Base-by-base conservation (phyloP, 2,888 invertebrate genomes). In the Sinelater perroti region DNA sequence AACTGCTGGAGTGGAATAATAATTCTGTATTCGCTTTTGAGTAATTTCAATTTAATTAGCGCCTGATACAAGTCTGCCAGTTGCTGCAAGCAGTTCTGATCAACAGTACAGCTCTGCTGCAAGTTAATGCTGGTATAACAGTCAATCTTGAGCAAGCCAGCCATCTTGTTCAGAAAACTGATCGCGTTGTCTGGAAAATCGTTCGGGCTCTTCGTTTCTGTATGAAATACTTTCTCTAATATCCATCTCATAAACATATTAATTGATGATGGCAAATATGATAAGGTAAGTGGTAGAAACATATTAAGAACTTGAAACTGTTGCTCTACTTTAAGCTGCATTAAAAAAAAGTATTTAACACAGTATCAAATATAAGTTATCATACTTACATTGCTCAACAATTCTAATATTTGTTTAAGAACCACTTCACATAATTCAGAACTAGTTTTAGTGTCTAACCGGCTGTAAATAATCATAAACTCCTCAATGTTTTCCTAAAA, bases 111-210 rank as follows among this genome's bases (percentile, higher is more conserved):
- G 13, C 44, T 33, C 13, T 55, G 57, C 18, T 60, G 60, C 28
- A 58, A 59, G 28, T 50, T 45, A n/a, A 55, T 17, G 18, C 20
- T 46, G 13, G 18, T 31, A 13, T 5, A n/a, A 47, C n/a, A 28
- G 31, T 65, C 68, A 16, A 69, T 64, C 28, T 70, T 73, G 11
- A 78, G 53, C 17, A 77, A 60, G 36, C 69, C 64, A 51, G 75
- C 64, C 18, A 63, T 54, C 35, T 47, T 49, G 10, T 59, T 53
- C 6, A 55, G 21, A 36, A 67, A 67, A 7, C 49, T 30, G 7
- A 65, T 52, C 2, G 77, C 73, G 53, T 72, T 72, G 10, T 72
- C 66, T 1, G 75, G 76, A 67, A 80, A 81, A 30, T 77, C 69
- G 10, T 31, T 50, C 8, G 16, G 44, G 31, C 66, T 18, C 5